These are phyloP conservation scores for Triops cancriformis DNA, from an alignment of 1,140 invertebrate genomes.

Conservation along the genomic window DNA sequence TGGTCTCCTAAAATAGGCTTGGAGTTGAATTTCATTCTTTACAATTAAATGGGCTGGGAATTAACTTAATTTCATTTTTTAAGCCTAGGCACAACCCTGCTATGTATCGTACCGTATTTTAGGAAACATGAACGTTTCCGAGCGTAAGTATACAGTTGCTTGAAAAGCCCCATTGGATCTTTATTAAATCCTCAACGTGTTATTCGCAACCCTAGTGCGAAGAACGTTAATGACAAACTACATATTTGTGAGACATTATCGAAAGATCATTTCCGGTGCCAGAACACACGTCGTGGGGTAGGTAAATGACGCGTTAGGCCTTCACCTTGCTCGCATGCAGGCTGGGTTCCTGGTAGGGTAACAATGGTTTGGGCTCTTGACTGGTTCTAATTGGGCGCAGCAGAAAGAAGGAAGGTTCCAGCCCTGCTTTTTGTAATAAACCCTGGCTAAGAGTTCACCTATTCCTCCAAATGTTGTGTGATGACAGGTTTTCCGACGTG, in stretches of 20 bases:
- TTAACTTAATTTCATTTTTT: no score
- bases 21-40: no score
- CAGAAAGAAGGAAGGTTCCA: neutral
- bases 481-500: conserved; percentile 2
- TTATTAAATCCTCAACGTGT: neutral
- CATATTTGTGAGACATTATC: neutral
- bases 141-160: no score
- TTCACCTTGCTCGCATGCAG: neutral
- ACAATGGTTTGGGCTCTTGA: neutral
- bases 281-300: neutral
- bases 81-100: no score
- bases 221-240: neutral
- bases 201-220: neutral
- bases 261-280: neutral
- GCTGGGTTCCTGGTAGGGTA: neutral
- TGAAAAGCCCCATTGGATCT: no score
- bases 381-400: neutral
- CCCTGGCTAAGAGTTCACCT: neutral
- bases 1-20: no score
- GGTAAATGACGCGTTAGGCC: neutral
- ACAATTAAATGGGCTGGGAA: no score
- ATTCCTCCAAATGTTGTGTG: conserved; percentile 1
- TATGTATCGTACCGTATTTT: no score
- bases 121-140: no score
- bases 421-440: neutral